phyloP scores from a whole-genome alignment of 2,888 invertebrate genomes.

The Volucella zonaria region DNA sequence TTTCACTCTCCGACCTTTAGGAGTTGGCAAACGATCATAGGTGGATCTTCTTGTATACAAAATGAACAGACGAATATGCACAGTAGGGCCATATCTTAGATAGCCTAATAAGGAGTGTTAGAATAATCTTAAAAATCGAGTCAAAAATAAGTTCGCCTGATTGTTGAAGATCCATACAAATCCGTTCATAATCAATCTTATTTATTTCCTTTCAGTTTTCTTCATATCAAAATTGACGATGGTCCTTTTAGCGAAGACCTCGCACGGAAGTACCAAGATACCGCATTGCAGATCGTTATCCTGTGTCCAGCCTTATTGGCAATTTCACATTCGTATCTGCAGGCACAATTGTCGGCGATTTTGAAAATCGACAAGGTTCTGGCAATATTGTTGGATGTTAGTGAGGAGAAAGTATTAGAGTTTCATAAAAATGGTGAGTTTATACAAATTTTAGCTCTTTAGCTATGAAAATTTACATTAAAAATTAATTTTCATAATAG shows the following conservation, averaged over 20 bases:
- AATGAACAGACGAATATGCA: too few species aligned
- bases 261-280: slow-evolving; percentile 84
- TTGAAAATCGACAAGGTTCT: slow-evolving; percentile 87
- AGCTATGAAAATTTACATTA: not conserved
- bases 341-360: slow-evolving; percentile 80
- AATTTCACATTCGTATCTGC: slow-evolving; percentile 80
- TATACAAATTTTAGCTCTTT: not conserved
- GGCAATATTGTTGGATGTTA: slow-evolving; percentile 91
- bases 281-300: slow-evolving; percentile 91
- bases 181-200: not conserved
- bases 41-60: too few species aligned
- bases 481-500: slow-evolving; percentile 77
- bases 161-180: not conserved
- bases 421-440: slow-evolving; percentile 87
- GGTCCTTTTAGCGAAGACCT: slow-evolving; percentile 83
- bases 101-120: too few species aligned
- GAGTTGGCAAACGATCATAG: too few species aligned
- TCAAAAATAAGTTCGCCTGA: too few species aligned
- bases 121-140: too few species aligned
- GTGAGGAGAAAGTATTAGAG: slow-evolving; percentile 88
- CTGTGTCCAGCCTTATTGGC: slow-evolving; percentile 90
- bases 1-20: too few species aligned
- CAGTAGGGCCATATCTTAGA: too few species aligned
- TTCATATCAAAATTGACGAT: slow-evolving; percentile 90
- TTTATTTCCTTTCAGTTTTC: slow-evolving; percentile 85